phyloP scores from a whole-genome alignment of 2,888 invertebrate genomes.

The Acanthosepion pharaonis region DNA sequence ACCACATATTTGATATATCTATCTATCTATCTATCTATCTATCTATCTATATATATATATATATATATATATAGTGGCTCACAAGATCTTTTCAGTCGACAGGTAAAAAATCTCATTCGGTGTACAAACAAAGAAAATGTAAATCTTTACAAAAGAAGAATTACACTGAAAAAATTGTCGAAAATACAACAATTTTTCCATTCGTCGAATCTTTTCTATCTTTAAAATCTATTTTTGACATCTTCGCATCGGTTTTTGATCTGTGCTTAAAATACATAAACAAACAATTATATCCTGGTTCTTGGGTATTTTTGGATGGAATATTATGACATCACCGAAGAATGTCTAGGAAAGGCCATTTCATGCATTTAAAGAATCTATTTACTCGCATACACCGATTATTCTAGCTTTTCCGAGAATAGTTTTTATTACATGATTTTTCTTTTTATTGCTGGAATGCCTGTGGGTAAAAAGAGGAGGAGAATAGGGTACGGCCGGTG shows the following conservation, averaged over 20 bases:
- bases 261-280: not conserved
- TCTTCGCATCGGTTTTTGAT: not conserved
- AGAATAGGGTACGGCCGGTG: no score
- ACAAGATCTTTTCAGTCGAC: not conserved
- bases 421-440: no score
- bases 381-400: not conserved
- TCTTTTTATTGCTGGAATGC: no score
- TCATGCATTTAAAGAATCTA: not conserved
- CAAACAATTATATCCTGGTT: not conserved
- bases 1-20: no score
- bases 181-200: not conserved
- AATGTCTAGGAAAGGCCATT: not conserved
- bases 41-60: no score
- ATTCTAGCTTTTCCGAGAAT: no score
- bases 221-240: not conserved
- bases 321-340: not conserved
- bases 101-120: not conserved
- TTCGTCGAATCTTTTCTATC: not conserved
- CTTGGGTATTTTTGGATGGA: not conserved
- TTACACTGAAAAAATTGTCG: rapidly evolving
- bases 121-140: not conserved
- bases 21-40: no score
- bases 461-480: no score
- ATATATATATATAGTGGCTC: not conserved
- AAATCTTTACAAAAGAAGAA: not conserved